Percentiles rank a stretch among this genome's conserved stretches.
phyloP scores from a whole-genome alignment of 1,140 invertebrate genomes.

The Parapsyche elsis region DNA sequence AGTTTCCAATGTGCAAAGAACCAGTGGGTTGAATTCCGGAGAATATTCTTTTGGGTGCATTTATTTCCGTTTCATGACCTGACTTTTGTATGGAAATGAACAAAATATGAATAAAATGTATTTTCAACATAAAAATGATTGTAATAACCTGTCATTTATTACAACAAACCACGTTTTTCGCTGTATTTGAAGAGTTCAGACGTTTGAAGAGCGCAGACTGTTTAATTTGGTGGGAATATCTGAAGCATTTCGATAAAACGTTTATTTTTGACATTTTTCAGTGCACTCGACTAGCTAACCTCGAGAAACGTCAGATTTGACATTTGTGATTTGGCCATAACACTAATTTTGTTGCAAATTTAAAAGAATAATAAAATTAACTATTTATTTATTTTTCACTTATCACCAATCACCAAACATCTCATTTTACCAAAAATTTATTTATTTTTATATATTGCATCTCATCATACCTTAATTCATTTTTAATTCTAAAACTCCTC shows the following conservation, averaged over 20 bases:
- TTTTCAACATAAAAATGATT: not conserved
- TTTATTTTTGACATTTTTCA: not conserved
- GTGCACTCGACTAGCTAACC: not conserved
- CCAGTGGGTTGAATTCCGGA: conserved; percentile 98
- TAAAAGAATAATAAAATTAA: too few species aligned
- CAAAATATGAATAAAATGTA: not conserved
- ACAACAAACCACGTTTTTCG: not conserved
- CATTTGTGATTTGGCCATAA: conserved; percentile 1
- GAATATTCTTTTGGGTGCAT: conserved; percentile 74
- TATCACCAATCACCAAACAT: too few species aligned
- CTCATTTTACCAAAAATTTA: too few species aligned
- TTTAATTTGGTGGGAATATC: not conserved
- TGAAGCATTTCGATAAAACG: not conserved
- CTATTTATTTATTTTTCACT: too few species aligned
- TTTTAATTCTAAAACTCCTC: not conserved
- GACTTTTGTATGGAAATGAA: too few species aligned
- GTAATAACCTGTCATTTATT: not conserved
- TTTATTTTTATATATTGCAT: not conserved
- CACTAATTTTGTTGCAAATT: not conserved
- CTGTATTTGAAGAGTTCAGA: not conserved
- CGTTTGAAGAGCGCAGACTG: not conserved
- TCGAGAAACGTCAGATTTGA: not conserved
- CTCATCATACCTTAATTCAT: not conserved
- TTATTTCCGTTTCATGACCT: too few species aligned
- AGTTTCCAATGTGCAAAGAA: conserved; percentile 94